These are phyloP conservation scores for Scolopax rusticola DNA, from an alignment of 2,797 vertebrate genomes.

Conservation along the genomic window DNA sequence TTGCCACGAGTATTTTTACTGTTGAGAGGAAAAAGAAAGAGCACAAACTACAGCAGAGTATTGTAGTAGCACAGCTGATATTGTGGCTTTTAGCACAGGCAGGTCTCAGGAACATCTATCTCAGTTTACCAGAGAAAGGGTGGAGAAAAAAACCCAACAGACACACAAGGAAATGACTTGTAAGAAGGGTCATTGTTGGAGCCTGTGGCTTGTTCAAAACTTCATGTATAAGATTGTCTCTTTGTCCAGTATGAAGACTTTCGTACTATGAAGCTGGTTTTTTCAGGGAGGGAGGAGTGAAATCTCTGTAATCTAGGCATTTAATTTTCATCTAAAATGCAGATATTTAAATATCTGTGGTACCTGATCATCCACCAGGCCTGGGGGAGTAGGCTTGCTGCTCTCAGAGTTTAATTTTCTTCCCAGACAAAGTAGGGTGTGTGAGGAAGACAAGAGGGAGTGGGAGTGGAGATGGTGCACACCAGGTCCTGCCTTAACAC, in stretches of 20 bases:
- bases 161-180: not conserved
- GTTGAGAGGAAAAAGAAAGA: not conserved
- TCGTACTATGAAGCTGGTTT: not conserved
- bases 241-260: not conserved
- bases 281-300: not conserved
- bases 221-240: not conserved
- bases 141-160: not conserved
- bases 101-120: not conserved
- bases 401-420: not conserved
- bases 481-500: not conserved
- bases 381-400: not conserved
- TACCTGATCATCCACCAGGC: not conserved
- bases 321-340: not conserved
- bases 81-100: not conserved
- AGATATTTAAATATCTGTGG: not conserved
- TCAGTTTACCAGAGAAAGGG: not conserved
- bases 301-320: not conserved
- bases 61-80: not conserved
- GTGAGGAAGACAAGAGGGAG: not conserved
- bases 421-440: not conserved
- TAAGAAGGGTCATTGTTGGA: not conserved
- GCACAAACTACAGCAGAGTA: not conserved
- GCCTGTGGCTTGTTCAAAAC: not conserved
- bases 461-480: not conserved
- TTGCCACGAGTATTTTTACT: not conserved